Conservation (phyloP, 2,113 vertebrate species). For the Macheiramphus alcinus region DNA sequence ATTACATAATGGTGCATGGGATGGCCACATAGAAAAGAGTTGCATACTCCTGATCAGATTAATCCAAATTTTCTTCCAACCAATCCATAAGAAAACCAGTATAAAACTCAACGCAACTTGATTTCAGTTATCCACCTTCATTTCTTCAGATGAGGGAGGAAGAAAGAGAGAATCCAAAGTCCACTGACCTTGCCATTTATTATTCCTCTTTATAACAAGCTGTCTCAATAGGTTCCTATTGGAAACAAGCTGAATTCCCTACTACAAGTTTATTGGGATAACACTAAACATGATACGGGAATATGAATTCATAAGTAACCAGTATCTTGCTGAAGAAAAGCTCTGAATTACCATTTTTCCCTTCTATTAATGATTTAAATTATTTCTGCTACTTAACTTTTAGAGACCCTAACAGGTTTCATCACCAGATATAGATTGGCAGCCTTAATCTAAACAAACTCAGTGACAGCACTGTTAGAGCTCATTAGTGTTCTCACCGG, state of each 20-base stretch:
- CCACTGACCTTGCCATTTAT: neutral
- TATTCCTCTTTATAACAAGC: neutral
- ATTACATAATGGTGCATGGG: neutral
- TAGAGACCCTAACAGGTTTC: neutral
- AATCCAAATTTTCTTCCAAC: neutral
- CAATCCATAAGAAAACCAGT: neutral
- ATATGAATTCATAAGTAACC: neutral
- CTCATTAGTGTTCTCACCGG: slow-evolving; percentile 26
- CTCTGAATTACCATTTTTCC: neutral
- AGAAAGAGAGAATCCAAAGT: neutral
- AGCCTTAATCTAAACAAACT: slow-evolving; percentile 30
- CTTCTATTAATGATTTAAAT: neutral
- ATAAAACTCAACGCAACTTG: neutral
- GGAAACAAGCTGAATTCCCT: neutral
- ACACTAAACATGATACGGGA: accelerated
- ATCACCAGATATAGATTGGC: neutral
- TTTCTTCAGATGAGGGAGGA: neutral
- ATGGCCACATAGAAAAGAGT: neutral
- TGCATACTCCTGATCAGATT: neutral
- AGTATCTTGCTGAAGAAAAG: neutral
- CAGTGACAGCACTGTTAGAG: neutral
- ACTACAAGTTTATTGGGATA: neutral
- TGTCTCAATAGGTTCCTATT: neutral
- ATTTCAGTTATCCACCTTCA: neutral
- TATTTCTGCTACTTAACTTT: neutral